phyloP scores from a whole-genome alignment of 2,888 invertebrate species.

The Phoenoteleia sp. region DNA sequence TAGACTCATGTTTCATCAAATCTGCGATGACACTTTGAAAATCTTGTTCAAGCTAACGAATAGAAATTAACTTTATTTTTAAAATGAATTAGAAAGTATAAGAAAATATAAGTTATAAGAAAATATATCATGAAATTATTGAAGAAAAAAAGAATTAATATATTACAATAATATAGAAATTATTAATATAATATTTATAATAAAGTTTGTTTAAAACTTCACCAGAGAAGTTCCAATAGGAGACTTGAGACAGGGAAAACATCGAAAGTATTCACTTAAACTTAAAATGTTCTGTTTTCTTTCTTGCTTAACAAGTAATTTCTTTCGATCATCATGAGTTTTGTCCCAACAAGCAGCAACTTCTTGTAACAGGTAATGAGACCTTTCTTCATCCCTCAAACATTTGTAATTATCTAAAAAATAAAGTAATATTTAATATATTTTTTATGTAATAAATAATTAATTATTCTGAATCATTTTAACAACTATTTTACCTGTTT shows the following conservation, averaged over 20 bases:
- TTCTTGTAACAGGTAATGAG: background rate
- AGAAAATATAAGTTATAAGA: background rate
- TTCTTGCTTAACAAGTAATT: constrained; percentile 7
- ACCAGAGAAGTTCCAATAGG: constrained; percentile 30
- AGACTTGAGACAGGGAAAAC: background rate
- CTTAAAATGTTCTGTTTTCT: constrained; percentile 3
- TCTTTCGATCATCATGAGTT: constrained; percentile 2
- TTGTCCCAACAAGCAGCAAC: background rate
- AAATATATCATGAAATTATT: no score
- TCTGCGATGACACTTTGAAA: background rate
- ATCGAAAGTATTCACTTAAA: constrained; percentile 14
- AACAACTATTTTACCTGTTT: background rate
- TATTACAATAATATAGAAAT: no score
- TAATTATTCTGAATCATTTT: background rate
- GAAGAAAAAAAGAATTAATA: no score
- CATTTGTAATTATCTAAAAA: constrained; percentile 20
- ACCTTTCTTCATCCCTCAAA: constrained; percentile 4
- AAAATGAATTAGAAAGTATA: no score
- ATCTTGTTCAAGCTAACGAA: constrained; percentile 21
- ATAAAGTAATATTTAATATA: background rate
- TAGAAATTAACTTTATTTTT: no score
- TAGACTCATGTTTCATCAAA: background rate
- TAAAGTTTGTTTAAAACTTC: no score
- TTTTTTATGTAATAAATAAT: background rate
- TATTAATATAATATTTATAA: no score